phyloP scores from a whole-genome alignment of 2,888 invertebrate species.

The Gerosis bhagava region DNA sequence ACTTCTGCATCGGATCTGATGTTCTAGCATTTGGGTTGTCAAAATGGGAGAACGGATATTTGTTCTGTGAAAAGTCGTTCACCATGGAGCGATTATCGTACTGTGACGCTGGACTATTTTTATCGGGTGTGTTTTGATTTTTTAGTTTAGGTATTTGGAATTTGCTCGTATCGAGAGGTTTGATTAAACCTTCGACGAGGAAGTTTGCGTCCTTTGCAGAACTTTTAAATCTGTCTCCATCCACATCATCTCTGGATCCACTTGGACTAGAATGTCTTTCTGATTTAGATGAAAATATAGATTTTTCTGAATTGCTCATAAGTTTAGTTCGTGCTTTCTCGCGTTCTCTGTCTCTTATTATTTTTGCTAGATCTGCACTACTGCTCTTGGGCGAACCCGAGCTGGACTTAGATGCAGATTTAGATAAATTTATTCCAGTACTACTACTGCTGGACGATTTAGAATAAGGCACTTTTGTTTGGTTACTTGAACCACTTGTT shows the following conservation, averaged over 20 bases:
- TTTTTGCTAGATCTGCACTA: slow-evolving; percentile 79
- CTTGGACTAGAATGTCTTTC: slow-evolving; percentile 87
- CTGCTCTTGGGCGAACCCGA: slow-evolving; percentile 84
- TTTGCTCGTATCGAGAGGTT: slow-evolving; percentile 89
- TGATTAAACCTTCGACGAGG: slow-evolving; percentile 89
- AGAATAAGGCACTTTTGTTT: slow-evolving; percentile 74
- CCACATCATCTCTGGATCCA: slow-evolving; percentile 84
- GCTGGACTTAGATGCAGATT: slow-evolving; percentile 74
- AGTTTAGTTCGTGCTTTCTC: slow-evolving; percentile 83
- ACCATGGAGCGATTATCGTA: slow-evolving; percentile 71
- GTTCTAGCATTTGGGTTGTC: slow-evolving; percentile 59
- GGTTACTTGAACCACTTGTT: slow-evolving; percentile 48
- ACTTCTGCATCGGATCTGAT: slow-evolving; percentile 65
- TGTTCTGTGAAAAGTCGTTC: slow-evolving; percentile 69
- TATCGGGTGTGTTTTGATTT: slow-evolving; percentile 74
- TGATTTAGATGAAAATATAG: slow-evolving; percentile 84
- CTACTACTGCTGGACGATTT: slow-evolving; percentile 67
- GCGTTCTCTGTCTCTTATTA: slow-evolving; percentile 83
- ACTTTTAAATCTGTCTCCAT: slow-evolving; percentile 84
- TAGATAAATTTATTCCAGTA: slow-evolving; percentile 70
- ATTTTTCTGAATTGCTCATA: slow-evolving; percentile 83
- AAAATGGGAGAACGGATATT: slow-evolving; percentile 71
- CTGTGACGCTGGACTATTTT: slow-evolving; percentile 64
- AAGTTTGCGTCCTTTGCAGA: slow-evolving; percentile 84
- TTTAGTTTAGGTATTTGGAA: slow-evolving; percentile 93